Evolutionary conservation across 2,113 vertebrate genomes (phyloP).

Genomic region (Candoia aspera): DNA sequence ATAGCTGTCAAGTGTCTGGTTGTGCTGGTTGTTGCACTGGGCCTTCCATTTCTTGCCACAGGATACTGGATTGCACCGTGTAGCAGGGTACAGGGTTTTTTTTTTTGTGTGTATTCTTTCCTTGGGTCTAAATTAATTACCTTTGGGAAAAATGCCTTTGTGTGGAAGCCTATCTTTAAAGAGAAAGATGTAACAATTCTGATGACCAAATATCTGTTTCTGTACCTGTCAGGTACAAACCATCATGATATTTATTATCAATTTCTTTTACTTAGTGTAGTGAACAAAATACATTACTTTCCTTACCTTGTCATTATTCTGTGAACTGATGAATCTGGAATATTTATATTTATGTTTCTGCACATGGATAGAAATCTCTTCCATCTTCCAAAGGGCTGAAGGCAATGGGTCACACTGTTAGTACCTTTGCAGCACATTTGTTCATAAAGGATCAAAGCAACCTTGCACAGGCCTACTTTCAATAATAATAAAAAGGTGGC

Average conservation of each 20-base stretch:
- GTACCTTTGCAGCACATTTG: not conserved
- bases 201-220: not conserved
- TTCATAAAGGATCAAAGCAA: not conserved
- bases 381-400: not conserved
- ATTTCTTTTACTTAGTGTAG: not conserved
- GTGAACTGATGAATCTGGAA: not conserved
- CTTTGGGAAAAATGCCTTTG: not conserved
- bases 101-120: not conserved
- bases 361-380: not conserved
- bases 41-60: slow-evolving; percentile 85
- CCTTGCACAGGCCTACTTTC: not conserved
- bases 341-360: not conserved
- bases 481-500: not conserved
- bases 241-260: not conserved
- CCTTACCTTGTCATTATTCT: not conserved
- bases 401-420: not conserved
- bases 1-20: slow-evolving; percentile 88
- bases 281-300: not conserved
- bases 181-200: not conserved
- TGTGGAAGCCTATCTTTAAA: not conserved
- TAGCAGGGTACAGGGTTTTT: slow-evolving; percentile 80
- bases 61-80: slow-evolving; percentile 90
- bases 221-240: not conserved
- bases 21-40: slow-evolving; percentile 85
- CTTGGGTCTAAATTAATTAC: not conserved